Evolutionary conservation across 92 coral and sea anemone genomes (phyloP), one percentile per base, ranked within the genome.

Genomic region (Chrysogorgia sp.): DNA sequence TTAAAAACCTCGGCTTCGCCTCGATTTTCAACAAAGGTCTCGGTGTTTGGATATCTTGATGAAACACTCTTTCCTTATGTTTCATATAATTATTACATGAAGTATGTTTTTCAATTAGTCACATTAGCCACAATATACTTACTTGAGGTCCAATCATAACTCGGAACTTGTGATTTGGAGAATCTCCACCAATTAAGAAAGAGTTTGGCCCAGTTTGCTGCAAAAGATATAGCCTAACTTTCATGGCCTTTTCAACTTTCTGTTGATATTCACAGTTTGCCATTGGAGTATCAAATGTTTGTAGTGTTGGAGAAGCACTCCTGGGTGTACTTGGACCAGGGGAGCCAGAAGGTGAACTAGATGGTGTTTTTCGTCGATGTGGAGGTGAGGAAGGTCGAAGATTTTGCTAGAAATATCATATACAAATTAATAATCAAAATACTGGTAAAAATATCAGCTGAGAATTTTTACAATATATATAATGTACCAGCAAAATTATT

Each of bases 91-190:
- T 19, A n/a, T 26, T 19, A 30, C 24, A 64, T 20, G 32, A 59
- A 8, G 14, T 4, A 34, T n/a, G n/a, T n/a, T n/a, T n/a, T 43
- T 9, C 50, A 43, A 8, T 9, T 43, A 43, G 10, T 43, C 50
- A 9, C 17, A 9, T 52, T 7, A 5, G 59, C 59, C 5, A 23
- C 3, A 23, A 3, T 21, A 15, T 34, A 14, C 26, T 13, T 85
- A 93, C 98, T 96, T 94, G 98, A 55, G 92, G 93, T 35, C 98
- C 98, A 68, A 94, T 94, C 84, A 94, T 94, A 57, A 94, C 98
- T 45, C 91, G 85, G 76, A 94, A 94, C 75, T 94, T 94, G 80
- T 94, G 98, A 75, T 80, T 90, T 10, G 98, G 98, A 0, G 97
- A 91, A 71, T 94, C 98, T 40, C 98, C 98, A 70, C 98, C 96